Conservation (phyloP, 2,888 invertebrate species). For the Polydrusus pterygomalis region DNA sequence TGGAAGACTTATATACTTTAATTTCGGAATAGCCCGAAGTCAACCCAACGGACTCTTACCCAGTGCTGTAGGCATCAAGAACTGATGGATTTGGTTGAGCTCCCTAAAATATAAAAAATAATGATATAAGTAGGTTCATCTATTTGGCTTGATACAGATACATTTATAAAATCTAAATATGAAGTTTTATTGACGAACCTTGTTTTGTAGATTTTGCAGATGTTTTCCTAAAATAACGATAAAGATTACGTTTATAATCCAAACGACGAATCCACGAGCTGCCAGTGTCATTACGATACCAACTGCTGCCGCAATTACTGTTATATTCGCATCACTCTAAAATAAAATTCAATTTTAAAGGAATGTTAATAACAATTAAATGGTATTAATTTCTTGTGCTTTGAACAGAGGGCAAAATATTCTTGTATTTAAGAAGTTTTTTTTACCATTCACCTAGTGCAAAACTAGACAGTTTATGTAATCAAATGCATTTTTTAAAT, state of each 20-base stretch:
- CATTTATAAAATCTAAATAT: background rate
- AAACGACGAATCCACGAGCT: conserved; percentile 71
- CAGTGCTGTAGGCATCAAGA: conserved; percentile 24
- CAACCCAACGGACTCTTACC: background rate
- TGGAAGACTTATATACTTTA: background rate
- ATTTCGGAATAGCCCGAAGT: background rate
- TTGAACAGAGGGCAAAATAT: too few species aligned
- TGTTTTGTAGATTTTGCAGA: conserved; percentile 20
- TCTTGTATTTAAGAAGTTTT: too few species aligned
- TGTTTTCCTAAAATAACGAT: conserved; percentile 55
- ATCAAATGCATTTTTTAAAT: too few species aligned
- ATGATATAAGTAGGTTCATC: background rate
- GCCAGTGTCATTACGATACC: conserved; percentile 67
- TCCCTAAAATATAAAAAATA: conserved; percentile 12
- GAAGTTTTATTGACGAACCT: conserved; percentile 21
- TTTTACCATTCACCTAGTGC: too few species aligned
- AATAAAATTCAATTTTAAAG: too few species aligned
- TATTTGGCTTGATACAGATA: background rate
- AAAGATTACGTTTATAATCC: conserved; percentile 70
- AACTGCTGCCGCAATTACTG: background rate
- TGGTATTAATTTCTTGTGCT: too few species aligned
- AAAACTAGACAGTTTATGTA: too few species aligned
- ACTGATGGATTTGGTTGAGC: conserved; percentile 11
- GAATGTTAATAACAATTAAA: too few species aligned
- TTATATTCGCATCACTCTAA: background rate